Percentiles rank a stretch among this genome's conserved stretches.
These are phyloP conservation scores for Pemphredon lugubris DNA, from an alignment of 2,888 invertebrate species.

Conservation along the genomic window DNA sequence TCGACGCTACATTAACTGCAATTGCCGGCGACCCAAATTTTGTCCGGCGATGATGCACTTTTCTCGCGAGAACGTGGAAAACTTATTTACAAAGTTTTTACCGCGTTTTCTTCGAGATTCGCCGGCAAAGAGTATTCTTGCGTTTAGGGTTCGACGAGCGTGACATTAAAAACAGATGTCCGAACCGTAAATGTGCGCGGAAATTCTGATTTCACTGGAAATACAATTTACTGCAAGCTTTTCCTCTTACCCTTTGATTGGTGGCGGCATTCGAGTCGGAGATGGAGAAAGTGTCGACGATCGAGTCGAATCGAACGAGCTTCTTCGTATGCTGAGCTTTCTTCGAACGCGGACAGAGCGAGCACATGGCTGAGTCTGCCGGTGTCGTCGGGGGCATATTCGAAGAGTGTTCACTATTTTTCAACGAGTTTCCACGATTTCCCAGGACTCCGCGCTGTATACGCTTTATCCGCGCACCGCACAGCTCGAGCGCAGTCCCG, in stretches of 20 bases:
- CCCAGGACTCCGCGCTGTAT: slow-evolving; percentile 8
- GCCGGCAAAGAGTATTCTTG: too few relatives aligned
- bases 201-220: too few relatives aligned
- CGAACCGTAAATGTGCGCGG: too few relatives aligned
- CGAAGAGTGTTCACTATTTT: slow-evolving; percentile 51
- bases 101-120: too few relatives aligned
- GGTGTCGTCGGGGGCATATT: slow-evolving; percentile 82
- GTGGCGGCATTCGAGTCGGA: slow-evolving; percentile 81
- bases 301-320: slow-evolving; percentile 84
- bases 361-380: slow-evolving; percentile 83
- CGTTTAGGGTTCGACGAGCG: too few relatives aligned
- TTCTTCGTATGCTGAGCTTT: slow-evolving; percentile 82
- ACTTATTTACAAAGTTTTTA: too few relatives aligned
- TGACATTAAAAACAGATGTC: too few relatives aligned
- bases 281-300: slow-evolving; percentile 85
- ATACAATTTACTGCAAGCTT: neutral
- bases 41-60: neutral
- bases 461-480: neutral
- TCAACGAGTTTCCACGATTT: slow-evolving; percentile 39
- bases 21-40: slow-evolving; percentile 24
- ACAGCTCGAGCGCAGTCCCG: too few relatives aligned
- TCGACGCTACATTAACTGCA: slow-evolving; percentile 42
- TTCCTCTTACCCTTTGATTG: slow-evolving; percentile 79
- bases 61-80: neutral
- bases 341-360: slow-evolving; percentile 84